Percentiles rank a stretch among this genome's conserved stretches.
These are phyloP conservation scores for Mellilla xanthometata DNA, from an alignment of 2,888 invertebrate genomes.

Conservation along the genomic window DNA sequence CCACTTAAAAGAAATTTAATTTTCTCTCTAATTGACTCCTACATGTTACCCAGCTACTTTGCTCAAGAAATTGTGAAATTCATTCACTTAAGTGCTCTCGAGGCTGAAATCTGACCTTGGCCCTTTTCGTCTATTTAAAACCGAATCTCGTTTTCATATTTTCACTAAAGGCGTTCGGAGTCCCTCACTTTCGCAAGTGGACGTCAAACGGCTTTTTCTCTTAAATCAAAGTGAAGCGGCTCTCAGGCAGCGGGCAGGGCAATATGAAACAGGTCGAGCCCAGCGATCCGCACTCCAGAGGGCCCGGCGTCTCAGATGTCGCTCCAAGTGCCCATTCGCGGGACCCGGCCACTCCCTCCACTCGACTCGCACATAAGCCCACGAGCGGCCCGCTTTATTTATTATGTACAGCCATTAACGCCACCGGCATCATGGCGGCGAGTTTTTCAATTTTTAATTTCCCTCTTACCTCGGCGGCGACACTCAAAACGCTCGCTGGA, in stretches of 20 bases:
- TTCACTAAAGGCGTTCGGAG: slow-evolving; percentile 41
- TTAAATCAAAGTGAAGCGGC: slow-evolving; percentile 79
- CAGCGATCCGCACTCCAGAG: slow-evolving; percentile 73
- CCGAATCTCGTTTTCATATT: slow-evolving; percentile 36
- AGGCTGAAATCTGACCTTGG: slow-evolving; percentile 26
- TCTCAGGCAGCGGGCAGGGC: slow-evolving; percentile 71
- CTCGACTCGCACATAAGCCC: slow-evolving; percentile 79
- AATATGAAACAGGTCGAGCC: slow-evolving; percentile 78
- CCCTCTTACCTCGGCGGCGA: slow-evolving; percentile 63
- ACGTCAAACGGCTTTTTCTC: slow-evolving; percentile 72
- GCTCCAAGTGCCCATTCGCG: slow-evolving; percentile 78
- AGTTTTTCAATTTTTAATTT: slow-evolving; percentile 81
- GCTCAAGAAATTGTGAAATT: slow-evolving; percentile 13
- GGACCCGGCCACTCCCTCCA: slow-evolving; percentile 78
- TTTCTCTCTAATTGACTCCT: slow-evolving; percentile 7
- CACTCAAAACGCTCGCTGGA: slow-evolving; percentile 64
- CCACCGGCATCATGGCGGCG: slow-evolving; percentile 78
- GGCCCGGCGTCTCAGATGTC: slow-evolving; percentile 80
- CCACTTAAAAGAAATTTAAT: slow-evolving; percentile 12
- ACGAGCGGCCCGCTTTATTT: slow-evolving; percentile 77
- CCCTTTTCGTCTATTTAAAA: slow-evolving; percentile 23
- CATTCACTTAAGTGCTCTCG: slow-evolving; percentile 16
- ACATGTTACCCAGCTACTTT: slow-evolving; percentile 3
- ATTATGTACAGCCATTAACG: slow-evolving; percentile 82
- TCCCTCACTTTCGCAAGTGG: slow-evolving; percentile 54